Base-by-base conservation (phyloP, 2,797 vertebrate genomes). In the Characodon lateralis region DNA sequence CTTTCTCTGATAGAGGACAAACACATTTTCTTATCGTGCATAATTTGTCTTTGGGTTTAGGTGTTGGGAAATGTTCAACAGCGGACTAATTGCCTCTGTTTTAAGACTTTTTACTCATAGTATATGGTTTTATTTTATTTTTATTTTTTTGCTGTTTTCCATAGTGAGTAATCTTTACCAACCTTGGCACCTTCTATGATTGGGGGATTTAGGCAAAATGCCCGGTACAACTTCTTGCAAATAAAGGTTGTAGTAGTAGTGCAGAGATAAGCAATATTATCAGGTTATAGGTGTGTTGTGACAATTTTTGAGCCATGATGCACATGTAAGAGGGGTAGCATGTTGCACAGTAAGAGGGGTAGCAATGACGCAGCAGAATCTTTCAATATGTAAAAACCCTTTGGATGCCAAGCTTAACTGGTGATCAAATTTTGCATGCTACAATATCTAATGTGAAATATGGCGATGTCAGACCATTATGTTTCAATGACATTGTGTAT, bases 1-100 rank as follows among this genome's bases (percentile, higher is more conserved):
- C 80, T 77, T 76, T 61, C 50, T 1, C 59, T 80, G 72, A 80
- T 9, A 39, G 43, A 79, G 51, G 31, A 78, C 66, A 72, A 73
- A 74, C 50, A 1, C 63, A 13, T 61, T 31, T 28, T 1, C 53
- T 71, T 24, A 35, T 31, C 28, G 18, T 2, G 22, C 66, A 3
- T 12, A 56, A 72, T 53, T 48, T 66, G 41, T 24, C 10, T 22
- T 39, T 2, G 2, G 12, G 10, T 3, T 72, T 2, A 9, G 43
- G 20, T 70, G 31, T 6, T 72, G 20, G 1, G 22, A 24, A 43
- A 72, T 55, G 50, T 72, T 24, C 31, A 39, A 56, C 41, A 31
- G 41, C 8, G 12, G 28, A 72, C 53, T 39, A 41, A 72, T 18
- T 5, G 39, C 9, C 51, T 72, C 2, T 1, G 5, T 69, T 66